Evolutionary conservation across 2,888 invertebrate genomes (phyloP).

Genomic region (Rhopalosiphum nymphaeae): DNA sequence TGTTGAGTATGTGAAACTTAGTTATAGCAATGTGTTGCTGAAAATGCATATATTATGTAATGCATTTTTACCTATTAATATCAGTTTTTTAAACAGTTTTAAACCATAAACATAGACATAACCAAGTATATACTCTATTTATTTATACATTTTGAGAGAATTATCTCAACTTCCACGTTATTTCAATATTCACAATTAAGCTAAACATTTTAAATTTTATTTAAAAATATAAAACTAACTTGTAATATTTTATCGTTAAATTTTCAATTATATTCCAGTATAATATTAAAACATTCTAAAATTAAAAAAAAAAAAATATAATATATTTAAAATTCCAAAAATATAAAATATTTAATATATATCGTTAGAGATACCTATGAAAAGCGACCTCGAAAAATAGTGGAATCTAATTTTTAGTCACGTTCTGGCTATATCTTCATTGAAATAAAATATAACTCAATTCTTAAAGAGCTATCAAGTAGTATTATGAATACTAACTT

Average conservation of each 20-base stretch:
- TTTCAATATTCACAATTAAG: neutral
- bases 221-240: neutral
- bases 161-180: neutral
- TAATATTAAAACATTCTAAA: neutral
- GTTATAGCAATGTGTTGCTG: neutral
- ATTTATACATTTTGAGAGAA: neutral
- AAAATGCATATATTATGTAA: neutral
- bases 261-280: neutral
- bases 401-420: conserved; percentile 34
- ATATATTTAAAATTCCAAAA: conserved; percentile 19
- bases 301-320: neutral
- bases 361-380: neutral
- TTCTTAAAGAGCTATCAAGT: neutral
- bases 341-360: conserved; percentile 29
- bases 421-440: neutral
- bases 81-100: neutral
- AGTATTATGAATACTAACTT: neutral
- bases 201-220: neutral
- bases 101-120: neutral
- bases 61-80: neutral
- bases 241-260: neutral
- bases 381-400: neutral
- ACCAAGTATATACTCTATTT: neutral
- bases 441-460: conserved; percentile 16
- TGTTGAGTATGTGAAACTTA: neutral